A percentile compares a stretch with the other conserved stretches of the same genome.
These are phyloP conservation scores for Pelochelys cantorii DNA, from an alignment of 2,797 vertebrate genomes.

Conservation along the genomic window DNA sequence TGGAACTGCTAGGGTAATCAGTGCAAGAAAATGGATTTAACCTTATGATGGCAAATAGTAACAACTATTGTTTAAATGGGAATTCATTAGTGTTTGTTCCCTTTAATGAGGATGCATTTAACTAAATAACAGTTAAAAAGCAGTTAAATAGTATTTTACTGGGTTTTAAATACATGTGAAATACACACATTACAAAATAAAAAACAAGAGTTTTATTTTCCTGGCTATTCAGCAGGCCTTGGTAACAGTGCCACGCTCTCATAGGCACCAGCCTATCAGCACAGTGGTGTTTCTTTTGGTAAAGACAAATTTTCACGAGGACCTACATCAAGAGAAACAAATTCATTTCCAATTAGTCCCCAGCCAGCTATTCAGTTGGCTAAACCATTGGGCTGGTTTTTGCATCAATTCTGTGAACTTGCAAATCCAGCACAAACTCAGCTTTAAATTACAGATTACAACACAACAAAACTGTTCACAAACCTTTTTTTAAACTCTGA, in stretches of 20 bases:
- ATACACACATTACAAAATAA: background rate
- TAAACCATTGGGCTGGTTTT: background rate
- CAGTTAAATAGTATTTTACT: background rate
- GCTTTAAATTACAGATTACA: background rate
- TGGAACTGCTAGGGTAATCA: background rate
- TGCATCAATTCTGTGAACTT: background rate
- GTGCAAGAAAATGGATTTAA: background rate
- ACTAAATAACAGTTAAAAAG: background rate
- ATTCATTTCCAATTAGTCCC: background rate
- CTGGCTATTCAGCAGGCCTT: background rate
- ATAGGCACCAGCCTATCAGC: background rate
- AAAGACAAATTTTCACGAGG: background rate
- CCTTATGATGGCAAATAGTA: background rate
- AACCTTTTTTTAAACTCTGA: background rate
- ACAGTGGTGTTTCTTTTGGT: background rate
- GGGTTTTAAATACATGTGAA: background rate
- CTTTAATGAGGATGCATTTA: background rate
- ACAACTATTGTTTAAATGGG: background rate
- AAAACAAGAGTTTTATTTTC: background rate
- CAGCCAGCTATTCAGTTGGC: background rate
- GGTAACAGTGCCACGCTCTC: background rate
- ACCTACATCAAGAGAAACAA: background rate
- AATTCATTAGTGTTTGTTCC: background rate
- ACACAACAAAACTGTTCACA: background rate
- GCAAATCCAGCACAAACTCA: background rate